These are phyloP conservation scores for Aeoliscus strigatus DNA, from an alignment of 2,797 vertebrate species.

Conservation along the genomic window DNA sequence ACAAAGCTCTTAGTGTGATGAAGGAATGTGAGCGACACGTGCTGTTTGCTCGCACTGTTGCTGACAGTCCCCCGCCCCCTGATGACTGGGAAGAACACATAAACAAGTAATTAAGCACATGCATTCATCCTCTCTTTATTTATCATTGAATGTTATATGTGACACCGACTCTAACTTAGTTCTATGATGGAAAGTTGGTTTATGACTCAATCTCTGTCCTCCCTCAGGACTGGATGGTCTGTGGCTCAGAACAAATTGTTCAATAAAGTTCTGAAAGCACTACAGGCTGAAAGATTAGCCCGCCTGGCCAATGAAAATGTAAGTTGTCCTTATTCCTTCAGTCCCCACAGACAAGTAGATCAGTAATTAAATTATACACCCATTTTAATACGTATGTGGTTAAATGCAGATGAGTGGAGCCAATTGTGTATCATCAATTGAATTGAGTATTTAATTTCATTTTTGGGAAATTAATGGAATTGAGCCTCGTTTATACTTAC, in stretches of 20 bases:
- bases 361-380: neutral
- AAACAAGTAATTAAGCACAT: conserved; percentile 81
- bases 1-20: conserved; percentile 95
- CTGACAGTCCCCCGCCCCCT: conserved; percentile 88
- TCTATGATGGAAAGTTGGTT: too few relatives aligned
- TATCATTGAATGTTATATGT: neutral
- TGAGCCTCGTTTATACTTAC: too few relatives aligned
- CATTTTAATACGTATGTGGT: too few relatives aligned
- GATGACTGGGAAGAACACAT: conserved; percentile 98
- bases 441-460: too few relatives aligned
- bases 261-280: conserved; percentile 94
- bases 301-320: conserved; percentile 93
- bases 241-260: conserved; percentile 94
- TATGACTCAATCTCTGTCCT: neutral
- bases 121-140: neutral
- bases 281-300: conserved; percentile 90
- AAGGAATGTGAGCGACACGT: conserved; percentile 96
- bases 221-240: conserved; percentile 88
- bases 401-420: too few relatives aligned
- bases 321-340: conserved; percentile 51
- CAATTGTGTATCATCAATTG: too few relatives aligned
- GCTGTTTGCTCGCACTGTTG: conserved; percentile 91
- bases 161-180: too few relatives aligned
- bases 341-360: neutral
- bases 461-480: too few relatives aligned